Base-by-base conservation (phyloP, 2,888 invertebrate genomes). In the Aporophyla nigra region DNA sequence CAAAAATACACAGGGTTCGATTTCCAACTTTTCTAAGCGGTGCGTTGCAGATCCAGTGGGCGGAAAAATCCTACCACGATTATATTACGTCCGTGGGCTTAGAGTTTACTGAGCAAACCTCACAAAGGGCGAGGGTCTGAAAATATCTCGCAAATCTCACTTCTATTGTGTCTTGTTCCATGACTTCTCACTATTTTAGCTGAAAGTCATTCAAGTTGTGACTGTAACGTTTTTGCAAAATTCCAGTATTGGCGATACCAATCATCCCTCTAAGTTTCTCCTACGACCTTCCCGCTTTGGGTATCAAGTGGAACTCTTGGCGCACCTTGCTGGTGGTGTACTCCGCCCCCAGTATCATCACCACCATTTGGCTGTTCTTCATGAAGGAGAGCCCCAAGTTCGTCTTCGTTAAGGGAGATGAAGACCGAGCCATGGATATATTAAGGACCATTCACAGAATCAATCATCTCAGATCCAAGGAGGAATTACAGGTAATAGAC, bases 361-460 rank as follows among this genome's bases (percentile, higher is more conserved):
- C 97, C 0, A 97, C 97, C 0, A 21, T 97, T 0, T 97, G 97
- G 82, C 91, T 97, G 19, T 92, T 94, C 51, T 95, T 95, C 76
- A 95, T 98, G 89, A 98, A 98, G 0, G 98, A 98, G 92, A 98
- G 98, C 85, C 98, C 98, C 0, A 98, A 98, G 92, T 98, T 97
- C 90, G 93, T 97, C 53, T 95, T 97, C 63, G 94, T 97, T 0
- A 97, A 97, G 86, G 97, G 97, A 92, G 89, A 94, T 91, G 83
- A 94, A 54, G 93, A 96, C 0, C 95, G 96, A 77, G 97, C 98
- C 0, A 87, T 98, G 65, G 82, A 92, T 3, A 92, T 93, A 21
- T 84, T 96, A 68, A 91, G 78, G 59, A 87, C 77, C 5, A 95
- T 96, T 16, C 90, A 96, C 71, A 93, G 89, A 63, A 63, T 93